Conservation (phyloP, 2,797 vertebrate genomes). For the Leucoraja ocellata region DNA sequence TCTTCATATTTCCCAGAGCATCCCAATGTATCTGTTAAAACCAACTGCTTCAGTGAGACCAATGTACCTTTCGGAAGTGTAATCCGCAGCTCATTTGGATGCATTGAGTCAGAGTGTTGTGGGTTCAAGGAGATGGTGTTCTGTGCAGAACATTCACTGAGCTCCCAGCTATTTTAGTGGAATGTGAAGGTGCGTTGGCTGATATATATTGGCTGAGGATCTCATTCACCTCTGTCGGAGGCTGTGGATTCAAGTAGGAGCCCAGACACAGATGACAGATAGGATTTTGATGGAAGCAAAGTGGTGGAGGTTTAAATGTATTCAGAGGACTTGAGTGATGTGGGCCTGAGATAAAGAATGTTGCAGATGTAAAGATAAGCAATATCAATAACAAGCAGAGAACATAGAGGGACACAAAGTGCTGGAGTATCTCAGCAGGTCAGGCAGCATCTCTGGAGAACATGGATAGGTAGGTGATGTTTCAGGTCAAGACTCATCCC, state of each 20-base stretch:
- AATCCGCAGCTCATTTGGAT: background rate
- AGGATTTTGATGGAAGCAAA: background rate
- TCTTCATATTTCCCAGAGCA: background rate
- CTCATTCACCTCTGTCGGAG: too few species aligned
- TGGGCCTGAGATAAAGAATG: background rate
- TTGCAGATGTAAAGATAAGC: background rate
- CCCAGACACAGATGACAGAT: background rate
- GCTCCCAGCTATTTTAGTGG: too few species aligned
- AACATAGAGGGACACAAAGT: too few species aligned
- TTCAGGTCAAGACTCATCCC: too few species aligned
- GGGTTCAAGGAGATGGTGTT: background rate
- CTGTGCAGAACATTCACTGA: too few species aligned
- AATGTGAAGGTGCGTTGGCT: too few species aligned
- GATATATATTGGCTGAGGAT: too few species aligned
- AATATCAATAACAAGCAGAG: too few species aligned
- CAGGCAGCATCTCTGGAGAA: too few species aligned
- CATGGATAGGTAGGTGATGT: too few species aligned
- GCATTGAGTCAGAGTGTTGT: background rate
- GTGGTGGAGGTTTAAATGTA: background rate
- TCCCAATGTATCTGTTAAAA: background rate
- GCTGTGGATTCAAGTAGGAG: background rate
- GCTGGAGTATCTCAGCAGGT: too few species aligned
- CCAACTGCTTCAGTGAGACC: too few species aligned
- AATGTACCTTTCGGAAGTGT: background rate
- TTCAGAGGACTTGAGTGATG: background rate